Evolutionary conservation across 2,113 vertebrate genomes (phyloP).

Genomic region (Misgurnus mizolepis): DNA sequence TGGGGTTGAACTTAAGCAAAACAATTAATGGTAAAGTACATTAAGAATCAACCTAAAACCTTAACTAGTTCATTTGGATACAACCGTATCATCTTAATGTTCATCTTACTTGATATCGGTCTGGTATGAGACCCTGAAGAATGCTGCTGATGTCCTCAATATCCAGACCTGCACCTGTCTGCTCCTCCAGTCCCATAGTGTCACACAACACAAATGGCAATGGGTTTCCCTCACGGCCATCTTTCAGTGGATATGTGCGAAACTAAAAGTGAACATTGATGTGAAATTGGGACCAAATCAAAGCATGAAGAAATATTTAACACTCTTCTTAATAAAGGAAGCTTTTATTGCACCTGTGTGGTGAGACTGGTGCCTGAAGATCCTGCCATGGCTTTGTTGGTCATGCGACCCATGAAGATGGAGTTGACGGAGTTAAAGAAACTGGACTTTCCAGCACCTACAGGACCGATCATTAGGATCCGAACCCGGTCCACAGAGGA

Average conservation of each 20-base stretch:
- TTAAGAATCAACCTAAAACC: background rate
- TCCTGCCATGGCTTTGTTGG: conserved; percentile 68
- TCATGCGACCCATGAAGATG: conserved; percentile 69
- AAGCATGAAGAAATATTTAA: too few species aligned
- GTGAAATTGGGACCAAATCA: background rate
- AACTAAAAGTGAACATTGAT: conserved; percentile 54
- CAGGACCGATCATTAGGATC: conserved; percentile 75
- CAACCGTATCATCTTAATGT: background rate
- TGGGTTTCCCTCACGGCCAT: conserved; percentile 38
- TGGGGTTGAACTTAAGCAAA: conserved; percentile 48
- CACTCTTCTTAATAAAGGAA: too few species aligned
- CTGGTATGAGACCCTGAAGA: conserved; percentile 66
- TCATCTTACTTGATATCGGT: conserved; percentile 69
- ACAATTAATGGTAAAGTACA: background rate
- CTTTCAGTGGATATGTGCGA: conserved; percentile 65
- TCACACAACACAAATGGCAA: conserved; percentile 71
- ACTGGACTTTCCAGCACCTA: conserved; percentile 74
- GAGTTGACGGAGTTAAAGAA: conserved; percentile 82
- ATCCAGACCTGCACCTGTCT: conserved; percentile 62
- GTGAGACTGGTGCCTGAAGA: conserved; percentile 68
- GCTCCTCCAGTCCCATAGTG: conserved; percentile 73
- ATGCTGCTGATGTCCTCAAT: conserved; percentile 65
- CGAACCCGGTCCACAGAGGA: conserved; percentile 56
- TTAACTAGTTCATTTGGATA: background rate
- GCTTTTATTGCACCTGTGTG: conserved; percentile 57